Evolutionary conservation across 2,888 invertebrate genomes (phyloP), one percentile per base, ranked within the genome.

Genomic region (Hirtodrosophila confusa): DNA sequence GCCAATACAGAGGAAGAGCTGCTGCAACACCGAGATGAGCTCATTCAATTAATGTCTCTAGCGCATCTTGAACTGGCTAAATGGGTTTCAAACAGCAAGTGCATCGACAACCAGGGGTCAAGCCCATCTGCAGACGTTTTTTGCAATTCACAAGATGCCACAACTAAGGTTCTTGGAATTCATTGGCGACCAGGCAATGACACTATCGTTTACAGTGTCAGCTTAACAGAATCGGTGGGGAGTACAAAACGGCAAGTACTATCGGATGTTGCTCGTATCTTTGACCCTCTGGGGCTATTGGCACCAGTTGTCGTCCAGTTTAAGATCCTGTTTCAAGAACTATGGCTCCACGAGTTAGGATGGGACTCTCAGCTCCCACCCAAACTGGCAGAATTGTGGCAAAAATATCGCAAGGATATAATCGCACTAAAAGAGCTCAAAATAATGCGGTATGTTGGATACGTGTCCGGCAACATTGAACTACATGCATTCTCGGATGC

Each of bases 101-200:
- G 7, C 3, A 31, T 31, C 7, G 31, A 7, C 31, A 31, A 7
- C 7, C 31, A 9, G 5, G 33, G 33, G 2, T 17, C 11, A 31
- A 12, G 1, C 2, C 12, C 9, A 45, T 33, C 17, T 33, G 17
- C 11, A 45, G 29, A 33, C 7, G 2, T 0, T 10, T 7, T 35
- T 35, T 8, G 45, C 17, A 9, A 10, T 4, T 6, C 5, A 10
- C 3, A 23, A 1, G 9, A 47, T 6, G 1, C 9, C 7, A 47
- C 33, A 31, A 17, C 9, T 8, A 47, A 47, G 45, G 33, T 45
- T 29, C 45, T 45, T 45, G 45, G 31, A 17, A 45, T 45, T 10
- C 31, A 45, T 12, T 45, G 45, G 45, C 45, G 31, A 45, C 45
- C 45, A 17, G 17, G 17, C 17, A 17, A 17, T 17, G 17, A n/a